Evolutionary conservation across 2,797 vertebrate species (phyloP).

Genomic region (Gymnopithys bicolor): DNA sequence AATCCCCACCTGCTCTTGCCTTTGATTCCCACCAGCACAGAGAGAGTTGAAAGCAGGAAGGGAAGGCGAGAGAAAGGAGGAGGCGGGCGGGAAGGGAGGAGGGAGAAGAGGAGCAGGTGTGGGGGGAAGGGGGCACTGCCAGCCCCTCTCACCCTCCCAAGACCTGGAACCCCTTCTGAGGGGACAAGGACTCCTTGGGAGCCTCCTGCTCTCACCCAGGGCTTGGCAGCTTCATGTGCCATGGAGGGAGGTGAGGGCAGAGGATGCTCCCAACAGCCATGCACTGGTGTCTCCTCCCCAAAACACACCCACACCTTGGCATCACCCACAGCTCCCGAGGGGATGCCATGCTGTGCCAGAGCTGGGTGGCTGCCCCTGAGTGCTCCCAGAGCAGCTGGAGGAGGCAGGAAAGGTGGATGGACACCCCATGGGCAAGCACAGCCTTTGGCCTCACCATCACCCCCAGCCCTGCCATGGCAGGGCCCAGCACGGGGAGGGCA

Average conservation of each 20-base stretch:
- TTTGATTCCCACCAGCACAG: background rate
- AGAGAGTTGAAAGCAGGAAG: background rate
- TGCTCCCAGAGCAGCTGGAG: background rate
- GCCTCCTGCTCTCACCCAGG: accelerated
- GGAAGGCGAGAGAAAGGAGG: background rate
- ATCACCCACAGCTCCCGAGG: background rate
- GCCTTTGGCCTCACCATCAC: background rate
- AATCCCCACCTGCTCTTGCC: slow-evolving; percentile 28
- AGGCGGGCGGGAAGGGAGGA: background rate
- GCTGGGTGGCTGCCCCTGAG: accelerated
- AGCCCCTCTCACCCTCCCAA: background rate
- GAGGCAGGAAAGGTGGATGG: accelerated
- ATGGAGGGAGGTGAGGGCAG: accelerated
- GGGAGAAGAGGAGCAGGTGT: background rate
- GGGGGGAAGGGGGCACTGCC: background rate
- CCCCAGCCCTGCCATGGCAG: background rate
- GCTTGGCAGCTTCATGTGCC: background rate
- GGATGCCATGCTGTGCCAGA: accelerated
- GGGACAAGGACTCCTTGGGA: background rate
- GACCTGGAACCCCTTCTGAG: background rate
- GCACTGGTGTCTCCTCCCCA: background rate
- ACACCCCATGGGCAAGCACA: accelerated
- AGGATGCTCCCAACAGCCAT: accelerated
- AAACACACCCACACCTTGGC: background rate
- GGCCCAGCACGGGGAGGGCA: background rate